These are phyloP conservation scores for Amphiprion percula DNA, from an alignment of 2,113 vertebrate genomes.

Conservation along the genomic window DNA sequence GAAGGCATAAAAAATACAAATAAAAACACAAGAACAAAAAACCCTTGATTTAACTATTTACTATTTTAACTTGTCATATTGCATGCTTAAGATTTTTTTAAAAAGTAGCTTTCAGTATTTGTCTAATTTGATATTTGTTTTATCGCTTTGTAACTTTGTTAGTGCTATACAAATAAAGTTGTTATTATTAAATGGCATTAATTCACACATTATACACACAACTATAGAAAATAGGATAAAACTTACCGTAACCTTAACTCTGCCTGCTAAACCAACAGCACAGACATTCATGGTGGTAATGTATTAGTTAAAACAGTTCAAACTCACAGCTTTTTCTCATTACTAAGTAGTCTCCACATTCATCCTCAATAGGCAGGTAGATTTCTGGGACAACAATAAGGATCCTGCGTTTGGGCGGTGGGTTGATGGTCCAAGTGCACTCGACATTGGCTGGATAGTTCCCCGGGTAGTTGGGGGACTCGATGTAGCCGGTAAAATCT, in stretches of 20 bases:
- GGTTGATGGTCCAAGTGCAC: conserved; percentile 97
- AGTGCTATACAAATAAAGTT: no score
- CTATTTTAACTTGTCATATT: no score
- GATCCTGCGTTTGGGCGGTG: conserved; percentile 95
- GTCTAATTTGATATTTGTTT: no score
- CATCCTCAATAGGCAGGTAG: conserved; percentile 96
- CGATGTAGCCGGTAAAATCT: conserved; percentile 95
- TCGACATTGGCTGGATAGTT: conserved; percentile 96
- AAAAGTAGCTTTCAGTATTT: no score
- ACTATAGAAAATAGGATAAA: background rate
- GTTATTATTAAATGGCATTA: background rate
- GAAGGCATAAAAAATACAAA: no score
- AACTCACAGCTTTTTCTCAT: conserved; percentile 98
- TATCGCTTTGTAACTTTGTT: no score
- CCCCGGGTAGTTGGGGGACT: conserved; percentile 98
- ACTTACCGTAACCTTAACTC: background rate
- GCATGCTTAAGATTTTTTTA: no score
- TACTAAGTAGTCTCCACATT: conserved; percentile 98
- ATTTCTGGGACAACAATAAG: conserved; percentile 98
- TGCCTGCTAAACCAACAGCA: no score
- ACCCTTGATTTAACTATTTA: no score
- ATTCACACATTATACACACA: background rate
- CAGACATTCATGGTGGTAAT: background rate
- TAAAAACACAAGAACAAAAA: no score
- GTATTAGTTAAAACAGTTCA: conserved; percentile 10